Base-by-base conservation (phyloP, 2,113 vertebrate genomes). In the Poeciliopsis prolifica region DNA sequence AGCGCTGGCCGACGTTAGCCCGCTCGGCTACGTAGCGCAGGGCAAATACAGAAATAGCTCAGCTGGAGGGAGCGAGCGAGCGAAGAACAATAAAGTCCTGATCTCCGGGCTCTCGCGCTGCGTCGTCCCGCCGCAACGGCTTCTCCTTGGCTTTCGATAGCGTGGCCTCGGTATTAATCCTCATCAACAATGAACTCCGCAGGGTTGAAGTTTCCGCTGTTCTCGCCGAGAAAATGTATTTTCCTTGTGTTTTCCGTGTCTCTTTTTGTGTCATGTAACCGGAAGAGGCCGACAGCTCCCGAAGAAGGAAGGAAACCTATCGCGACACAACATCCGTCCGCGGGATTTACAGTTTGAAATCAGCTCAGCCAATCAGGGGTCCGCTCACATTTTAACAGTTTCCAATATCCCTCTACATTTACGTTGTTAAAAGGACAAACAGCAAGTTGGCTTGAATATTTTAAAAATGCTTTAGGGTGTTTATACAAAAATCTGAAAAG, bases 201-300 rank as follows among this genome's bases (percentile, higher is more conserved):
- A 67, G 1, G 35, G 28, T 73, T 54, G 13, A 84, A 91, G 86
- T 91, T 91, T 75, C 74, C 68, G 74, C 79, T 81, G 82, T 80
- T 88, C 78, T 87, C 83, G 66, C 68, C 51, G 60, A 79, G 75
- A 88, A 88, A 89, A 85, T 73, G 65, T 90, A 88, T 88, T 91
- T 93, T 92, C 91, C 89, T 77, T 72, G 69, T 92, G 88, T 91
- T 92, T 92, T 88, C 83, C 81, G 92, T 89, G 87, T 91, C 82
- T 91, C 78, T 91, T 88, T 84, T 88, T 90, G 92, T 90, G 88
- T 93, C 93, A 91, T 90, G 85, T 81, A 92, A 93, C 92, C 94
- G 95, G 95, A 95, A 93, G 90, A 88, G 70, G 80, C 79, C 40
- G 79, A 86, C 82, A 28, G 81, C 82, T 86, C 88, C 89, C 91